A percentile compares a stretch with the other conserved stretches of the same genome.
Conservation (phyloP, 2,113 vertebrate species). For the Lichenostomus cassidix region DNA sequence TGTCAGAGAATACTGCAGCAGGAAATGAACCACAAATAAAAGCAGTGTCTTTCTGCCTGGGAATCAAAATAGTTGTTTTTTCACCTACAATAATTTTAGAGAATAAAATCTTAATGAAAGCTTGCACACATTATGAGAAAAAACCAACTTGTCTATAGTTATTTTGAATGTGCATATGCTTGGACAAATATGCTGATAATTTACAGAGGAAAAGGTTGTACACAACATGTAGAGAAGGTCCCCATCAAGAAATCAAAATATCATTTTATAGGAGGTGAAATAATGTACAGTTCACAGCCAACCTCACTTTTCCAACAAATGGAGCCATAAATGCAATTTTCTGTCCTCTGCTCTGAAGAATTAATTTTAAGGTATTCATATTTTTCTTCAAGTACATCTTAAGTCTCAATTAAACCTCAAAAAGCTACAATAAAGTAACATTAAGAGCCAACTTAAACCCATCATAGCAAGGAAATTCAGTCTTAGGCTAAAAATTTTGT, state of each 20-base stretch:
- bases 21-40: conserved; percentile 81
- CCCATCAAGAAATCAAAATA: conserved; percentile 34
- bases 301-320: conserved; percentile 65
- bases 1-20: conserved; percentile 76
- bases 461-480: conserved; percentile 66
- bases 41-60: conserved; percentile 65
- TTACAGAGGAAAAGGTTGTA: background rate
- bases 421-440: conserved; percentile 73
- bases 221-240: background rate
- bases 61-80: conserved; percentile 55
- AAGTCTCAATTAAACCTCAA: conserved; percentile 73
- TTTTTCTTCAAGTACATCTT: conserved; percentile 70
- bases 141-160: background rate
- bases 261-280: conserved; percentile 51
- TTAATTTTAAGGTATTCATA: conserved; percentile 73
- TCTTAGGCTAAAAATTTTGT: conserved; percentile 61
- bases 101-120: conserved; percentile 17
- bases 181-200: background rate
- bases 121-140: background rate
- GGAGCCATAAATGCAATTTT: conserved; percentile 63
- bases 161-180: background rate
- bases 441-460: conserved; percentile 71
- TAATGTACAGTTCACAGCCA: conserved; percentile 52
- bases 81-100: background rate
- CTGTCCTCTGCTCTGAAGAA: conserved; percentile 69